phyloP scores from a whole-genome alignment of 2,113 vertebrate genomes.

The Macroglossus sobrinus region DNA sequence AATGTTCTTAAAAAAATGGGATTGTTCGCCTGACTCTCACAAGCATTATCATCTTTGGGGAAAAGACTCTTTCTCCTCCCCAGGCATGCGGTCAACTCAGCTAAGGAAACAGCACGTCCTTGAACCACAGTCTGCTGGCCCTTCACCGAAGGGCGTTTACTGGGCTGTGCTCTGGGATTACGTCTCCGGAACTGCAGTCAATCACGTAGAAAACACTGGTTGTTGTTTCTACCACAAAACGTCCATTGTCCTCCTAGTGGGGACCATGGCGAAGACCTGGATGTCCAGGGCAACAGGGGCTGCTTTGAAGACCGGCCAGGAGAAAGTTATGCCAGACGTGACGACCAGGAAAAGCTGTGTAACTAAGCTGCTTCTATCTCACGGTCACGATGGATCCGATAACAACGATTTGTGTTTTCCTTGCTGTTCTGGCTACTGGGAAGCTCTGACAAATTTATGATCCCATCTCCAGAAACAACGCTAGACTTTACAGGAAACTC shows the following conservation, averaged over 20 bases:
- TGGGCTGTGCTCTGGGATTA: not conserved
- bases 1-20: not conserved
- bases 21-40: not conserved
- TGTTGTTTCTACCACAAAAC: not conserved
- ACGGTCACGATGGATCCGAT: not conserved
- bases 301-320: constrained; percentile 33
- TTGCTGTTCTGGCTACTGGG: constrained; percentile 49
- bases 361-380: constrained; percentile 56
- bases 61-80: not conserved
- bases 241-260: not conserved
- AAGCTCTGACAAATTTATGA: constrained; percentile 19
- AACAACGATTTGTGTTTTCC: constrained; percentile 12
- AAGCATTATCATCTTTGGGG: not conserved
- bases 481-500: not conserved
- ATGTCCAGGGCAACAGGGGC: constrained; percentile 16
- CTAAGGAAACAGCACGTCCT: not conserved
- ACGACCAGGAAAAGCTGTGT: constrained; percentile 44
- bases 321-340: constrained; percentile 35
- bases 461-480: not conserved
- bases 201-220: not conserved
- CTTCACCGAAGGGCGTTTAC: not conserved
- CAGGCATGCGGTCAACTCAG: not conserved
- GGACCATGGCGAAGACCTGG: not conserved
- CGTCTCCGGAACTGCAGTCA: not conserved
- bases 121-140: not conserved